These are phyloP conservation scores for Botia almorhae DNA, from an alignment of 2,797 vertebrate species.

Conservation along the genomic window DNA sequence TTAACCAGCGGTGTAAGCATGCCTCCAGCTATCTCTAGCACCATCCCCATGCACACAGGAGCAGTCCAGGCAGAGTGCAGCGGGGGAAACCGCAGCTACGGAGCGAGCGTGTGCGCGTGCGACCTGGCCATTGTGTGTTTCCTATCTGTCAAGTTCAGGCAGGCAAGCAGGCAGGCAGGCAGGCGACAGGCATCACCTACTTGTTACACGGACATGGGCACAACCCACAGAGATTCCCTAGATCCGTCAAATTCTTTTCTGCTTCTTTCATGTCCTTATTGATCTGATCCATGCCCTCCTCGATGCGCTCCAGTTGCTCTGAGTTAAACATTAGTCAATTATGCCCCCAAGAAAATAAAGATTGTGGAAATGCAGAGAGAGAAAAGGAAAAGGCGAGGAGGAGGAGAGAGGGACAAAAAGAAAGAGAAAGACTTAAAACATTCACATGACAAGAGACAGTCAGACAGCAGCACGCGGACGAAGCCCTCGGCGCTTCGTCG, in stretches of 20 bases:
- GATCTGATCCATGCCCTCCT: conserved; percentile 99
- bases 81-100: conserved; percentile 58
- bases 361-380: conserved; percentile 58
- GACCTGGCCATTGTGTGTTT: background rate
- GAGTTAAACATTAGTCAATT: conserved; percentile 71
- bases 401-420: conserved; percentile 79
- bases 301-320: conserved; percentile 99
- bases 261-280: conserved; percentile 99
- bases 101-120: conserved; percentile 60
- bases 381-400: conserved; percentile 21
- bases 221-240: conserved; percentile 99
- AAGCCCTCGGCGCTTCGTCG: conserved; percentile 82
- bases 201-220: conserved; percentile 99
- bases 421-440: conserved; percentile 86
- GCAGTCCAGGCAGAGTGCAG: conserved; percentile 60
- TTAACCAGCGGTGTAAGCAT: conserved; percentile 78
- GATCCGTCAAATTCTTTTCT: conserved; percentile 99
- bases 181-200: conserved; percentile 94
- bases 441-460: conserved; percentile 91
- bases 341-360: conserved; percentile 59
- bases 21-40: conserved; percentile 86
- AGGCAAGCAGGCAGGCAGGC: conserved; percentile 60
- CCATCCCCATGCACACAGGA: conserved; percentile 57
- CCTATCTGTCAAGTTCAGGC: conserved; percentile 47
- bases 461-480: conserved; percentile 92